Percentiles rank a stretch among this genome's conserved stretches.
Evolutionary conservation across 2,797 vertebrate species (phyloP).

Genomic region (Sebastes vulpes): DNA sequence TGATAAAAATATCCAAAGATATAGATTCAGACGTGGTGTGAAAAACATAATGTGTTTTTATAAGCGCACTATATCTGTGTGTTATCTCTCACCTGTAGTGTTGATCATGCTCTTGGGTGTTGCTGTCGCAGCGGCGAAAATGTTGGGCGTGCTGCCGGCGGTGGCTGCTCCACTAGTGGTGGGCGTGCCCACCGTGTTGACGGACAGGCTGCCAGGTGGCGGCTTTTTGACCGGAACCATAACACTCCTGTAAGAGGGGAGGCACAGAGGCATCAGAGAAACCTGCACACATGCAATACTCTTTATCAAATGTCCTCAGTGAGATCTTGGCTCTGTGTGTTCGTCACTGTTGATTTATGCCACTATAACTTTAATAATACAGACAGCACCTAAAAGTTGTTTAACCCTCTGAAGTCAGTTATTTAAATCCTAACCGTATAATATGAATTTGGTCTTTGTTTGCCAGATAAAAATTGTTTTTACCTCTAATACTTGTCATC

Average conservation of each 20-base stretch:
- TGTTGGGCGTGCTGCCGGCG: constrained; percentile 94
- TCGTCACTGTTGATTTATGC: too few species aligned
- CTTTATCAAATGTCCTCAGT: neutral
- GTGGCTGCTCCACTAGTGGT: constrained; percentile 88
- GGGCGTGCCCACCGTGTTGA: constrained; percentile 95
- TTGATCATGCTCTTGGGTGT: constrained; percentile 99
- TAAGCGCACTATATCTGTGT: neutral
- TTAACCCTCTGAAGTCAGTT: too few species aligned
- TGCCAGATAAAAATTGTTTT: too few species aligned
- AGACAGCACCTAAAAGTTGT: too few species aligned
- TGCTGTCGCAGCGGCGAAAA: constrained; percentile 95
- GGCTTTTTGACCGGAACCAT: constrained; percentile 98
- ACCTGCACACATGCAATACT: neutral
- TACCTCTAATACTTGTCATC: too few species aligned
- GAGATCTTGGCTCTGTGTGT: neutral
- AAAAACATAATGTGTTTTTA: neutral
- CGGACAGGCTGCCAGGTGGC: constrained; percentile 94
- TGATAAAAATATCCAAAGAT: neutral
- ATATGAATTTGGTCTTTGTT: too few species aligned
- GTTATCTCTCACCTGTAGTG: constrained; percentile 92
- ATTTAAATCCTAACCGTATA: too few species aligned
- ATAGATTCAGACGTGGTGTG: neutral
- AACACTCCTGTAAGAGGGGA: constrained; percentile 89
- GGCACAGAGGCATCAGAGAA: constrained; percentile 13
- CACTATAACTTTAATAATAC: too few species aligned